Evolutionary conservation across 2,888 invertebrate genomes (phyloP), one percentile per base, ranked within the genome.

Genomic region (Myopa tessellatipennis): DNA sequence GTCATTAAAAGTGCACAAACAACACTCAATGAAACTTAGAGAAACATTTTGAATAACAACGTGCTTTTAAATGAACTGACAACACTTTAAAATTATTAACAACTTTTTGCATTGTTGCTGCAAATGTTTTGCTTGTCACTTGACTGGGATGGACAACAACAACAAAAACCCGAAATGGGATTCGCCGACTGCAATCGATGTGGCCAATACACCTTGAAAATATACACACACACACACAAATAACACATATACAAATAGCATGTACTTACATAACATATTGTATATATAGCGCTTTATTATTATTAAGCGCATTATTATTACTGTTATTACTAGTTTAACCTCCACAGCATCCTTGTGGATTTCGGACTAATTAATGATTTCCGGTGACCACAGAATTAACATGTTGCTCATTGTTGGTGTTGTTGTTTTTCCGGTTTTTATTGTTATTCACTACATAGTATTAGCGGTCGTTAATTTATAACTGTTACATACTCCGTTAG

Each of bases 301-400:
- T n/a, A n/a, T n/a, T n/a, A n/a, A n/a, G n/a, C n/a, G n/a, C n/a
- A n/a, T n/a, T n/a, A 58, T 58, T 58, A 58, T 58, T 45, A 8
- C n/a, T n/a, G 18, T 58, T 36, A 34, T 34, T 55, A 58, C 63
- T 63, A 26, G 34, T 16, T n/a, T 18, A 67, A 74, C 67, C 74
- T n/a, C 55, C 67, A 67, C 50, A 65, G 50, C 65, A 67, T 65
- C 67, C 67, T 73, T 52, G 63, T 5, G 50, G 77, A 70, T 73
- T 69, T 26, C 73, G 55, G 73, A 78, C 78, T 81, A 80, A 82
- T 81, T 82, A 81, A 82, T 82, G 79, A 78, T 78, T 69, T 80
- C 76, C 79, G 74, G 73, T 77, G 79, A 80, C 82, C 82, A 50
- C 82, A 80, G 77, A 77, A 81, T 82, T 79, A 80, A 76, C 81